Conservation (phyloP, 2,113 vertebrate species). For the Pardalotus punctatus region DNA sequence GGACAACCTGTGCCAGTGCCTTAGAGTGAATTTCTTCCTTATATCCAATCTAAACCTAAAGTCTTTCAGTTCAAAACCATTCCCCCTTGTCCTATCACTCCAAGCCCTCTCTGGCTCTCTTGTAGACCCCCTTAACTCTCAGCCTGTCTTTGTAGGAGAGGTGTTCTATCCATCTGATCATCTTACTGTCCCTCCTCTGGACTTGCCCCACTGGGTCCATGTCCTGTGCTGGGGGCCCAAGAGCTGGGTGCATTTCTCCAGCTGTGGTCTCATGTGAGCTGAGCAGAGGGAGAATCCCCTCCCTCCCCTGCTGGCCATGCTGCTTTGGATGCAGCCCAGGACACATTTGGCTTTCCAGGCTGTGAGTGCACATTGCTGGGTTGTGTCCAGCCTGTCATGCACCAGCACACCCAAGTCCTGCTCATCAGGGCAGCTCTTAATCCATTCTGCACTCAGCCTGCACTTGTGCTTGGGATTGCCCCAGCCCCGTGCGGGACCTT, state of each 20-base stretch:
- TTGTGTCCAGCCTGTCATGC: neutral
- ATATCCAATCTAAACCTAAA: neutral
- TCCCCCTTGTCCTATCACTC: neutral
- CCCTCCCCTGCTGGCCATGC: neutral
- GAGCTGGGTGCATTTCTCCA: neutral
- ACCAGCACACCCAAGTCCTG: neutral
- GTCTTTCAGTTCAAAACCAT: neutral
- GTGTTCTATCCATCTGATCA: neutral
- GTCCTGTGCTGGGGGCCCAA: neutral
- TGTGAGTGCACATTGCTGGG: neutral
- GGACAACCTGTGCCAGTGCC: neutral
- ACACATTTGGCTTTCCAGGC: neutral
- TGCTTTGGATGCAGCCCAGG: neutral
- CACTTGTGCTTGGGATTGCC: neutral
- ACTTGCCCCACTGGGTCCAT: neutral
- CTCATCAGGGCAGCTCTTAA: neutral
- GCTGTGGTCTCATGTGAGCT: neutral
- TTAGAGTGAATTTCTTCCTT: neutral
- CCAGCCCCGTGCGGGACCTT: fast-evolving
- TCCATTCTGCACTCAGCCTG: neutral
- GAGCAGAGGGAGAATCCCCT: neutral
- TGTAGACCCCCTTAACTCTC: neutral
- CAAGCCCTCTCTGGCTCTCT: neutral
- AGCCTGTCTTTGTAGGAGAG: neutral
- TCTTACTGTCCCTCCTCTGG: neutral